Conservation (phyloP, 2,797 vertebrate genomes). For the Chiloscyllium punctatum region DNA sequence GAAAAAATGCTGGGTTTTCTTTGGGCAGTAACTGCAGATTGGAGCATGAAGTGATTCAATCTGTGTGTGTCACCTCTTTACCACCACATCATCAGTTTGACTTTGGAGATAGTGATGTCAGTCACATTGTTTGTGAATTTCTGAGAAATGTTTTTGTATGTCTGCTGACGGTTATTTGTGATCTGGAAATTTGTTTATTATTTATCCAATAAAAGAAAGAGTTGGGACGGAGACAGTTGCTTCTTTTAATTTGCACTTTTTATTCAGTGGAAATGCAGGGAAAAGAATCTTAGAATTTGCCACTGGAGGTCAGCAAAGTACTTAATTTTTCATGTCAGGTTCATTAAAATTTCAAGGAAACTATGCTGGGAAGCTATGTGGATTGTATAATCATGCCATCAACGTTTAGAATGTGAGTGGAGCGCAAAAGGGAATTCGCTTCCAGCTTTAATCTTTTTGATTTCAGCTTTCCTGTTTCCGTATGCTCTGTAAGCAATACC, state of each 20-base stretch:
- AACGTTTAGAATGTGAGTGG: no score
- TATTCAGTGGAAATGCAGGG: no score
- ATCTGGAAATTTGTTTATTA: not conserved
- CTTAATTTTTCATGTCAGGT: not conserved
- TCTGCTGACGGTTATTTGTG: not conserved
- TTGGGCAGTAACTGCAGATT: not conserved
- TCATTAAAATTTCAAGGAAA: no score
- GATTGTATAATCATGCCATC: no score
- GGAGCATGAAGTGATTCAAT: not conserved
- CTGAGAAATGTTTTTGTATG: not conserved
- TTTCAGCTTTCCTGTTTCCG: not conserved
- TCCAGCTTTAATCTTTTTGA: no score
- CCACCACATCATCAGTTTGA: not conserved
- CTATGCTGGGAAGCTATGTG: no score
- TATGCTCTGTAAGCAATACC: not conserved
- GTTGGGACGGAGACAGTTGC: not conserved
- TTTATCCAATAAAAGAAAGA: not conserved
- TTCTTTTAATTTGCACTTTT: not conserved
- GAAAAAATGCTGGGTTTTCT: not conserved
- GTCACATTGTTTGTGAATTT: not conserved
- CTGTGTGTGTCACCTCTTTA: not conserved
- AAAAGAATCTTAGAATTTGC: not conserved
- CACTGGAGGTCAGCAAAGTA: slow-evolving; percentile 10
- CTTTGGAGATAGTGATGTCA: not conserved
- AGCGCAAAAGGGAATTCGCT: no score